Evolutionary conservation across 2,113 vertebrate genomes (phyloP).

Genomic region (Strix aluco): DNA sequence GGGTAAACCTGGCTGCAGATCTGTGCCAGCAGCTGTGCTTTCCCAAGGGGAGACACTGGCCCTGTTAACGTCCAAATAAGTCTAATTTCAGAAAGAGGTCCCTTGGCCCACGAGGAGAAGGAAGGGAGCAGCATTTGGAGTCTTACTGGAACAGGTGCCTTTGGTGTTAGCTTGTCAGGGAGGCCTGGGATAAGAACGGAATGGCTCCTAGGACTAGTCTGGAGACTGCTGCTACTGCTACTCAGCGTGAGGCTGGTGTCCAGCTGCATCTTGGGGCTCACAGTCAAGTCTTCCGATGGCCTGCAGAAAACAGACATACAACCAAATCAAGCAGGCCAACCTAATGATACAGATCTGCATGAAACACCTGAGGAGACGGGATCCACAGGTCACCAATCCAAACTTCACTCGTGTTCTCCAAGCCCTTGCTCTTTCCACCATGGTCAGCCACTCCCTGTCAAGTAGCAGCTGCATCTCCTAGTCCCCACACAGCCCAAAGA

Average conservation of each 20-base stretch:
- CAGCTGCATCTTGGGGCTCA: slow-evolving; percentile 87
- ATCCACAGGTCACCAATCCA: not conserved
- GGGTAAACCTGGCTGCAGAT: not conserved
- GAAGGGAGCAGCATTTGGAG: not conserved
- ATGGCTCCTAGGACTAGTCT: slow-evolving; percentile 82
- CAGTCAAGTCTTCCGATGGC: slow-evolving; percentile 83
- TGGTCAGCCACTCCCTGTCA: not conserved
- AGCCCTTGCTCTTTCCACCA: not conserved
- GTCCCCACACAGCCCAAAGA: not conserved
- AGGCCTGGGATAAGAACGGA: slow-evolving; percentile 87
- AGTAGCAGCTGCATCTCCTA: not conserved
- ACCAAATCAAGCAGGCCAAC: not conserved
- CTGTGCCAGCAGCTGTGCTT: not conserved
- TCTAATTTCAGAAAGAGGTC: not conserved
- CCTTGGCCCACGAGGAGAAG: not conserved
- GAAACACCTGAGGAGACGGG: rapidly evolving
- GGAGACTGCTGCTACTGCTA: slow-evolving; percentile 72
- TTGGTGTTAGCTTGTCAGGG: slow-evolving; percentile 79
- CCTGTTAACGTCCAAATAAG: not conserved
- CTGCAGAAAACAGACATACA: slow-evolving; percentile 67
- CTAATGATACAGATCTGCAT: not conserved
- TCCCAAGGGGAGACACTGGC: not conserved
- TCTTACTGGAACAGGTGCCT: slow-evolving; percentile 81
- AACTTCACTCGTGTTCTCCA: not conserved
- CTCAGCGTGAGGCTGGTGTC: slow-evolving; percentile 80